These are phyloP conservation scores for Diglossa brunneiventris DNA, from an alignment of 2,113 vertebrate genomes.

Conservation along the genomic window DNA sequence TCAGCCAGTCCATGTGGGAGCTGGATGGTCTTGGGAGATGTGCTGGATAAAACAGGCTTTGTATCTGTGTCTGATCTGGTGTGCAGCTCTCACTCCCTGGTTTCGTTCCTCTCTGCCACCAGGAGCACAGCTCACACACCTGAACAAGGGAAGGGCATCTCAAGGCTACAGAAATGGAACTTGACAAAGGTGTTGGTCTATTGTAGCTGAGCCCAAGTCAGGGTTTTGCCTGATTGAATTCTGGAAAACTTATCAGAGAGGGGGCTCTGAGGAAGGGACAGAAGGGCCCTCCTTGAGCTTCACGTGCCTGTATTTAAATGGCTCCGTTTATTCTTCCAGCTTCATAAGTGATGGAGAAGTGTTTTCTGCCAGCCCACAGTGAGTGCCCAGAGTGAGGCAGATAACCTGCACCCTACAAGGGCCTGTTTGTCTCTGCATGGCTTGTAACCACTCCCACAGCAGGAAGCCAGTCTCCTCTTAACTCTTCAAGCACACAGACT, in stretches of 20 bases:
- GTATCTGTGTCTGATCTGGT: neutral
- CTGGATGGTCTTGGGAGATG: rapidly evolving
- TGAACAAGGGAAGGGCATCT: neutral
- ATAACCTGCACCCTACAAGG: neutral
- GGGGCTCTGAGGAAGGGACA: neutral
- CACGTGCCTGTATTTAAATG: neutral
- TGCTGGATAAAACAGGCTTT: neutral
- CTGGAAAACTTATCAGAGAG: neutral
- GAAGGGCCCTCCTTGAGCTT: neutral
- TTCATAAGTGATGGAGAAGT: neutral
- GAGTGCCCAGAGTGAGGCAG: neutral
- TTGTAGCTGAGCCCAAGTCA: neutral
- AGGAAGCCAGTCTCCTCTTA: neutral
- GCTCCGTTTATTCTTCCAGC: neutral
- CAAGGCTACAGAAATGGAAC: neutral
- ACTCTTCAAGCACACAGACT: neutral
- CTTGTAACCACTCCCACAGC: neutral
- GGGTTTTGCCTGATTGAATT: neutral
- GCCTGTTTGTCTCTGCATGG: neutral
- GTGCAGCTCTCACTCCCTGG: neutral
- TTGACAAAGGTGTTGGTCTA: neutral
- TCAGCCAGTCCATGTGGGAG: neutral
- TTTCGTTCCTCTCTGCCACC: neutral
- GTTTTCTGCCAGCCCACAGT: neutral
- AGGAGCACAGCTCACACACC: rapidly evolving